Percentiles rank a stretch among this genome's conserved stretches.
Conservation (phyloP, 2,888 invertebrate genomes). For the Ochlodes sylvanus region DNA sequence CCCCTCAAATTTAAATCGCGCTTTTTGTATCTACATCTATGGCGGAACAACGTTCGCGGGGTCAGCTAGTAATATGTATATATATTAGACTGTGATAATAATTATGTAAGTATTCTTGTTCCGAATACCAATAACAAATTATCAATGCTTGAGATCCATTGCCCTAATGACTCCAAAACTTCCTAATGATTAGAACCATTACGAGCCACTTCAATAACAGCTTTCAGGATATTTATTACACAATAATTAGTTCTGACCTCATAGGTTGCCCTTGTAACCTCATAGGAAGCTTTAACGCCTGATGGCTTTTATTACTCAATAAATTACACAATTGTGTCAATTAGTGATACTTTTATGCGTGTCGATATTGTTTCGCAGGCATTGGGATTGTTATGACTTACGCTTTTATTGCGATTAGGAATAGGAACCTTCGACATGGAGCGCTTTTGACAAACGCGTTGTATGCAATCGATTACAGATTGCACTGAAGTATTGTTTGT, state of each 20-base stretch:
- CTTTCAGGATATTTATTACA: conserved; percentile 15
- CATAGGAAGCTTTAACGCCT: conserved; percentile 21
- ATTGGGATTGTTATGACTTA: not conserved
- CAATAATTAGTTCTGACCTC: not conserved
- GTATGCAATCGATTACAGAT: too few relatives aligned
- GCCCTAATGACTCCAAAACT: conserved; percentile 1
- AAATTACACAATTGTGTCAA: conserved; percentile 35
- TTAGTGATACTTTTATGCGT: conserved; percentile 26
- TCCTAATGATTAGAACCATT: not conserved
- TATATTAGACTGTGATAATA: too few relatives aligned
- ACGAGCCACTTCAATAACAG: not conserved
- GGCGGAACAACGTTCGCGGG: too few relatives aligned
- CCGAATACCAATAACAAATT: not conserved
- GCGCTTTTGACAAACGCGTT: too few relatives aligned
- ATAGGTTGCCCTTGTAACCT: conserved; percentile 33
- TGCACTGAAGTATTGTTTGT: too few relatives aligned
- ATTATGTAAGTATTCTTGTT: too few relatives aligned
- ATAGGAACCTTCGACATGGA: too few relatives aligned
- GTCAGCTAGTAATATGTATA: too few relatives aligned
- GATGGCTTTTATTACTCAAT: conserved; percentile 35
- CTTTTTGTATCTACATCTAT: too few relatives aligned
- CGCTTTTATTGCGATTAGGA: too few relatives aligned
- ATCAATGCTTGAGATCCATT: not conserved
- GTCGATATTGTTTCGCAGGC: not conserved
- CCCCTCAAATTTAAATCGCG: too few relatives aligned